Base-by-base conservation (phyloP, 2,888 invertebrate genomes). In the Colletes collaris region DNA sequence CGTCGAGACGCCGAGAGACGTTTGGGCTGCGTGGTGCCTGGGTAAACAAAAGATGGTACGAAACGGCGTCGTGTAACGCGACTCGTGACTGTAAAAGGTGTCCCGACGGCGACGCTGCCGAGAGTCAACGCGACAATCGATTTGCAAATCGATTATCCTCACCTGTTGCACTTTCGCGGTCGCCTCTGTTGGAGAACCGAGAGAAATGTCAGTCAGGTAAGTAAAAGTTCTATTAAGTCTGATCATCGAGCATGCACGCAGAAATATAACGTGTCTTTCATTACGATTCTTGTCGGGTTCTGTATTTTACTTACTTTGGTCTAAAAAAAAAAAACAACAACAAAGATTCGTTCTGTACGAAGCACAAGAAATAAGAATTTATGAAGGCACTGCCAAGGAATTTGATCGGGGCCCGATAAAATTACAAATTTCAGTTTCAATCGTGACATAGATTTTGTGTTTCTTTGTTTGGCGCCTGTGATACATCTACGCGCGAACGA, bases 21-120 rank as follows among this genome's bases (percentile, higher is more conserved):
- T 75, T 68, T 58, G n/a, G 53, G n/a, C 46, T 13, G 35, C 46
- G 8, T 27, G 40, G 10, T 52, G 70, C 16, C 44, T 60, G 55
- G 50, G 55, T 81, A 80, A 81, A 81, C 80, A 81, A 73, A 81
- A 80, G 81, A 76, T 79, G 80, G 44, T 55, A 63, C 37, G 60
- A 16, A 10, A 68, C 55, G 35, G 37, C 55, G 50, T 64, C 37
- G 67, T 27, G 13, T 35, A 44, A 49, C 35, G 46, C 11, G 27
- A 11, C 8, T 27, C 49, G 56, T 16, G 16, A 46, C 44, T 49
- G 37, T 8, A 40, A 13, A 71, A 65, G 55, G 66, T 71, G 44
- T 37, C 52, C 44, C 53, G 44, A 40, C 40, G 52, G 35, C 37
- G 27, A 70, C 16, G 49, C 55, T 58, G 27, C 19, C 58, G 35